These are phyloP conservation scores for Trinorchestia longiramus DNA, from an alignment of 1,140 invertebrate species.

Conservation along the genomic window DNA sequence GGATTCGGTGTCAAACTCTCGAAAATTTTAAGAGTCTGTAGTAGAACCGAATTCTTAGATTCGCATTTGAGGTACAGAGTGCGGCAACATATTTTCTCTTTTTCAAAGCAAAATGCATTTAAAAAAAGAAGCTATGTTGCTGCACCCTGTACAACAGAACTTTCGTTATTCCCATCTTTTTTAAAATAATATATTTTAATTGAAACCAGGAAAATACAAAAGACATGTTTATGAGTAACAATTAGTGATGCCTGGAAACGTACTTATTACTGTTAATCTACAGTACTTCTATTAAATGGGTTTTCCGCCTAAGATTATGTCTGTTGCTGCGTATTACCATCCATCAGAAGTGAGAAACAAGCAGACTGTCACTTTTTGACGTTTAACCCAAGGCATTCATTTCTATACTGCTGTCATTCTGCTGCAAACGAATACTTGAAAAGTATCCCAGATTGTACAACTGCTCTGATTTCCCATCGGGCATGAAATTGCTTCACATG, in stretches of 20 bases:
- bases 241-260: no score
- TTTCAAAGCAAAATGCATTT: no score
- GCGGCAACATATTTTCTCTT: no score
- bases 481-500: background rate
- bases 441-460: background rate
- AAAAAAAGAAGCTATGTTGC: no score
- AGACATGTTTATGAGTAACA: no score
- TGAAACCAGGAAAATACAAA: no score
- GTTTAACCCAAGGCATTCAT: background rate
- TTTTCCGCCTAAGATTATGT: no score
- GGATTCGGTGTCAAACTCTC: background rate
- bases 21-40: background rate
- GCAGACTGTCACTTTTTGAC: background rate
- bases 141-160: no score
- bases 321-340: no score
- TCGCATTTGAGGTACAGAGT: background rate
- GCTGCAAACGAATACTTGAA: background rate
- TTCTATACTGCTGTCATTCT: background rate
- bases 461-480: background rate
- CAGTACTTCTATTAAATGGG: no score
- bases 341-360: no score
- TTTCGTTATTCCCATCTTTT: background rate
- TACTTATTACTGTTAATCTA: no score
- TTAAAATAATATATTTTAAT: background rate
- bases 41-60: background rate